Evolutionary conservation across 2,113 vertebrate species (phyloP), one percentile per base, ranked within the genome.

Genomic region (Cygnus buccinator): DNA sequence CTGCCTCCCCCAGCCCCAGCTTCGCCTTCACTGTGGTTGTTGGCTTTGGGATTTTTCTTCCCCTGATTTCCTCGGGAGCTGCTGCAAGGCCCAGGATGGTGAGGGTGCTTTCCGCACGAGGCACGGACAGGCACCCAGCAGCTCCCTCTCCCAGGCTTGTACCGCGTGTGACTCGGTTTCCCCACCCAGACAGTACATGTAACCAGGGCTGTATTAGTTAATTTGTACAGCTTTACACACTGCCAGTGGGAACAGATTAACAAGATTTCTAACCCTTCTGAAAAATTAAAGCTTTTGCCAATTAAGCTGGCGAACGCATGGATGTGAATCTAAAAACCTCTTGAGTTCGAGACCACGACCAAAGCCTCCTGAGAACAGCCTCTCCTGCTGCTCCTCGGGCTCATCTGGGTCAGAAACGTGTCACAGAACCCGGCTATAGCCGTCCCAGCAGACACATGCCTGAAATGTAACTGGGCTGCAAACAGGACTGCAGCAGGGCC

Each of bases 271-370:
- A 93, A 89, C 90, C 76, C 88, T 92, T 94, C 80, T 66, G 95
- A 96, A 95, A 97, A 95, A 95, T 90, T 94, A 95, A 95, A 94
- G 78, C 84, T 87, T 93, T 90, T 94, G 90, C 96, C 95, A 97
- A 96, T 96, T 96, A 96, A 95, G 93, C 94, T 93, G 90, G 92
- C 92, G 84, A 94, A 92, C 0, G 31, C 73, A 39, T 68, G 93
- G 95, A 88, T 81, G 90, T 95, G 94, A 95, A 94, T 95, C 90
- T 90, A 75, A 96, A 97, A 96, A 84, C 79, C 95, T 95, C 93
- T 94, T 1, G 6, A 95, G 87, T 71, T 97, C 3, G 1, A 96
- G 92, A 97, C 76, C 90, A 84, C 78, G 90, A 48, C 52, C 2
- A 8, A 72, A 92, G 41, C 80, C 92, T 90, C 90, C 88, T 16